A percentile compares a stretch with the other conserved stretches of the same genome.
These are phyloP conservation scores for Arremon brunneinucha DNA, from an alignment of 2,797 vertebrate species.

Conservation along the genomic window DNA sequence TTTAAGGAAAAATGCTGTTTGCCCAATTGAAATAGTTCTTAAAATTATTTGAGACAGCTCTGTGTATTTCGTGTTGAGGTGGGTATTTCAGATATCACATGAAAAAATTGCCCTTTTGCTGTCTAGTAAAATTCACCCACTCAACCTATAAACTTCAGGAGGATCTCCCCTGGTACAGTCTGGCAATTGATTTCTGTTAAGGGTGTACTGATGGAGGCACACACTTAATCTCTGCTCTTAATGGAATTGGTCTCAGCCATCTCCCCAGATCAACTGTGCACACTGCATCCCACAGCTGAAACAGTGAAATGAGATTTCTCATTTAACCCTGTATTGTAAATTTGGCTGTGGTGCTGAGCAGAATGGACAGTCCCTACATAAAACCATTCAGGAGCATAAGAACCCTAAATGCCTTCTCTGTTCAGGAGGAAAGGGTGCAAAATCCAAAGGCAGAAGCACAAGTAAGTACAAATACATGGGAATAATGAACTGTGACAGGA, in stretches of 20 bases:
- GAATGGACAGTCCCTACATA: fast-evolving
- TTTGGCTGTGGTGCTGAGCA: background rate
- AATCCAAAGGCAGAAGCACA: background rate
- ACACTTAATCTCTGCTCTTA: background rate
- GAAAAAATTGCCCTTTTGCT: background rate
- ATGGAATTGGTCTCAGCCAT: background rate
- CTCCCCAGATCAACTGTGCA: background rate
- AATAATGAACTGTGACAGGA: background rate
- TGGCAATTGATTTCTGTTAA: background rate
- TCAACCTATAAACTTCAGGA: background rate
- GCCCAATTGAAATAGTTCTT: background rate
- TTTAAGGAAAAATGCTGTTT: background rate
- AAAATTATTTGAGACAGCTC: background rate
- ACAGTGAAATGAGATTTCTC: background rate
- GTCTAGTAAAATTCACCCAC: background rate
- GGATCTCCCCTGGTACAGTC: background rate
- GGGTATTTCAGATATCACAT: background rate
- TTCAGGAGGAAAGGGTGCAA: background rate
- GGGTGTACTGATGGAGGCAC: background rate
- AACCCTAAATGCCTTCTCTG: background rate
- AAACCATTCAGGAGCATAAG: background rate
- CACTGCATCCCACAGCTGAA: background rate
- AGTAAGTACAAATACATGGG: background rate
- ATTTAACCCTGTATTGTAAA: background rate
- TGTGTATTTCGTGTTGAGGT: background rate